Percentiles rank a stretch among this genome's conserved stretches.
phyloP scores from a whole-genome alignment of 2,888 invertebrate species.

The Notodonta dromedarius region DNA sequence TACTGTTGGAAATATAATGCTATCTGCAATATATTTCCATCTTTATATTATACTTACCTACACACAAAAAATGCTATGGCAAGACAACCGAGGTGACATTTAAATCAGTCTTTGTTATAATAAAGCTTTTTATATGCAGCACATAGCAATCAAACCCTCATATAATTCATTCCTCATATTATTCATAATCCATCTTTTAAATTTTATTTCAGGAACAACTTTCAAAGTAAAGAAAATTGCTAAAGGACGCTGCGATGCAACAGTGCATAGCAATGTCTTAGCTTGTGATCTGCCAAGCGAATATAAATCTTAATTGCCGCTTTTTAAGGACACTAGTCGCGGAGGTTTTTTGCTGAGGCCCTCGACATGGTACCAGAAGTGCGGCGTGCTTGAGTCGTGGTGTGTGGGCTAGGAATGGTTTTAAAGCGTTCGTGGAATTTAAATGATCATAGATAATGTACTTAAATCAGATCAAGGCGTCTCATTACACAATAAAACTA shows the following conservation, averaged over 20 bases:
- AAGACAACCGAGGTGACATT: too few species aligned
- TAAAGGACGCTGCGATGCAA: slow-evolving; percentile 56
- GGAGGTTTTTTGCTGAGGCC: slow-evolving; percentile 56
- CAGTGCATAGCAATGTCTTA: slow-evolving; percentile 59
- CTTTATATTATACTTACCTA: too few species aligned
- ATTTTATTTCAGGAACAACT: slow-evolving; percentile 68
- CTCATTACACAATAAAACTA: too few species aligned
- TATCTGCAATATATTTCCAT: too few species aligned
- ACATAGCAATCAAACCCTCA: too few species aligned
- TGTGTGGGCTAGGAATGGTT: slow-evolving; percentile 32
- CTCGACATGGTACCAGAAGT: slow-evolving; percentile 57
- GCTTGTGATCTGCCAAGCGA: slow-evolving; percentile 74
- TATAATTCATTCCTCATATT: too few species aligned
- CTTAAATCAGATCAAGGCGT: too few species aligned
- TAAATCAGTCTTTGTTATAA: too few species aligned
- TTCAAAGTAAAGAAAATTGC: slow-evolving; percentile 62
- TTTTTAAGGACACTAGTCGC: slow-evolving; percentile 72
- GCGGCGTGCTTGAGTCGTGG: slow-evolving; percentile 59
- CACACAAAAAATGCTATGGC: too few species aligned
- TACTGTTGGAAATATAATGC: too few species aligned
- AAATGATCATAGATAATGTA: too few species aligned
- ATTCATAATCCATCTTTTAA: slow-evolving; percentile 65
- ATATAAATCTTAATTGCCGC: slow-evolving; percentile 75
- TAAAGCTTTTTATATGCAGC: too few species aligned
- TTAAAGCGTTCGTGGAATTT: background rate